phyloP scores from a whole-genome alignment of 2,797 vertebrate genomes.

The Takifugu rubripes region DNA sequence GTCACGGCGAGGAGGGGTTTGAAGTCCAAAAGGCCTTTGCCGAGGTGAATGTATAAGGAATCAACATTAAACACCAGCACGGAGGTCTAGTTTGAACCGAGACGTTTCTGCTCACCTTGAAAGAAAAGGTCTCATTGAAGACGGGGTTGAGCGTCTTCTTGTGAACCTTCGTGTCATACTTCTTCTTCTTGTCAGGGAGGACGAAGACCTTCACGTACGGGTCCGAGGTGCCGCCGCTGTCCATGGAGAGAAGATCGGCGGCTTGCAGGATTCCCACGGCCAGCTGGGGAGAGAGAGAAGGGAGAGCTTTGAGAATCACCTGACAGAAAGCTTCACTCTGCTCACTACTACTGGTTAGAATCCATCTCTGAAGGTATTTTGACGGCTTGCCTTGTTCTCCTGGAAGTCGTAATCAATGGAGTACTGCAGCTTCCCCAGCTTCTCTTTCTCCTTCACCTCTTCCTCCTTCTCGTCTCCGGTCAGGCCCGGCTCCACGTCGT shows the following conservation, averaged over 20 bases:
- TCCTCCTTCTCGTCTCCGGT: constrained; percentile 92
- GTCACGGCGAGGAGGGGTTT: constrained; percentile 22
- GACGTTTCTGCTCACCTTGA: constrained; percentile 81
- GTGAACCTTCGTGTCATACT: constrained; percentile 96
- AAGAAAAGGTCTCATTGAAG: constrained; percentile 94
- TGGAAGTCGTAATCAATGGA: constrained; percentile 96
- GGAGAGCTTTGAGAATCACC: neutral
- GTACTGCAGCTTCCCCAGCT: constrained; percentile 96
- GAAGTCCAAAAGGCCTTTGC: neutral
- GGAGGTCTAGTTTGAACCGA: constrained; percentile 27
- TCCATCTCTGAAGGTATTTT: neutral
- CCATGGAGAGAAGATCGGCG: constrained; percentile 91
- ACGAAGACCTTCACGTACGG: constrained; percentile 95
- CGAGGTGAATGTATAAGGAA: too few relatives aligned
- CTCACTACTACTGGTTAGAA: neutral
- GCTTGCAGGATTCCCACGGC: constrained; percentile 96
- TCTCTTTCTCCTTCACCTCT: constrained; percentile 93
- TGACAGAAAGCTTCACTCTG: too few relatives aligned
- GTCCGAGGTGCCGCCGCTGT: constrained; percentile 95
- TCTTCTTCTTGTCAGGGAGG: constrained; percentile 98
- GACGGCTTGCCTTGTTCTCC: constrained; percentile 83
- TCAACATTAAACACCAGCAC: constrained; percentile 12
- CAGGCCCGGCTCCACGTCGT: constrained; percentile 86
- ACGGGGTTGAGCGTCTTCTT: constrained; percentile 95
- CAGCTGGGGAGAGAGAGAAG: constrained; percentile 70